Percentiles rank a stretch among this genome's conserved stretches.
These are phyloP conservation scores for Parauchenoglanis punctatus DNA, from an alignment of 2,797 vertebrate genomes.

Conservation along the genomic window DNA sequence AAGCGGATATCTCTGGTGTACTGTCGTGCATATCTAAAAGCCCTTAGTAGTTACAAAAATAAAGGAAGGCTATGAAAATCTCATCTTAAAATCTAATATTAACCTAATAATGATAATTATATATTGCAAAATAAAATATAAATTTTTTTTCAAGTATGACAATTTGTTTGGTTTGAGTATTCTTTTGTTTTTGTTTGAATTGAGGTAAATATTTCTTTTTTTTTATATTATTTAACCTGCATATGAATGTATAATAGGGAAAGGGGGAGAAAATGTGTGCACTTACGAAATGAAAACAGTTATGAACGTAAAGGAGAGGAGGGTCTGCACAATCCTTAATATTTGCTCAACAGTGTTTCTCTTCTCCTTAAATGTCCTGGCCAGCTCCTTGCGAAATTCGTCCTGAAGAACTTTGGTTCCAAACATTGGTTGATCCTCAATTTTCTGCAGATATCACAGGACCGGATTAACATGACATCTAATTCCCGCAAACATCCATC, in stretches of 20 bases:
- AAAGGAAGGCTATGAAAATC: not conserved
- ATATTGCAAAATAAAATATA: too few species aligned
- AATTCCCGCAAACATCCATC: too few species aligned
- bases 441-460: slow-evolving; percentile 63
- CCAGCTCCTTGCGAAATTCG: slow-evolving; percentile 70
- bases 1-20: slow-evolving; percentile 79
- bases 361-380: slow-evolving; percentile 63
- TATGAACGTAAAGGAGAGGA: slow-evolving; percentile 84
- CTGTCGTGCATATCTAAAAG: slow-evolving; percentile 72
- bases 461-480: not conserved
- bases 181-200: not conserved
- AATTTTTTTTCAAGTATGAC: not conserved
- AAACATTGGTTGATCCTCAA: slow-evolving; percentile 61
- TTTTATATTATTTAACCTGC: not conserved
- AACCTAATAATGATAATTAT: not conserved
- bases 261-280: not conserved
- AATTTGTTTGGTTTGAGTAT: not conserved
- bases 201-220: not conserved
- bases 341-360: slow-evolving; percentile 50
- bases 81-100: not conserved
- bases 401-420: slow-evolving; percentile 59
- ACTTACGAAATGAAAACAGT: slow-evolving; percentile 80
- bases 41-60: slow-evolving; percentile 66
- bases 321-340: slow-evolving; percentile 66
- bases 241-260: not conserved